These are phyloP conservation scores for Zaprionus capensis DNA, from an alignment of 1,140 invertebrate species.

Conservation along the genomic window DNA sequence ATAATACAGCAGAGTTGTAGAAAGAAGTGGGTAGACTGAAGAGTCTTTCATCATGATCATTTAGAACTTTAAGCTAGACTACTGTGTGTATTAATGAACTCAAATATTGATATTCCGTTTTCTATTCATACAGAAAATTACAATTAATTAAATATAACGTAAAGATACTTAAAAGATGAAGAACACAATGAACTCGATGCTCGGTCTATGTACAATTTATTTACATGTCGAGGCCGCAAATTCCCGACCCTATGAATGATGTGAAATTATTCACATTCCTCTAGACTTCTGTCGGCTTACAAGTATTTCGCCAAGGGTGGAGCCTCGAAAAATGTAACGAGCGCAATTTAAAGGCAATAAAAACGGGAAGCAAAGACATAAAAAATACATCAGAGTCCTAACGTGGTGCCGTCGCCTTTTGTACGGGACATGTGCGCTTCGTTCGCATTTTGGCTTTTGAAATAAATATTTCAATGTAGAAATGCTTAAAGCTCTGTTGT, in stretches of 20 bases:
- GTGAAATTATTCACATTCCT: slow-evolving; percentile 37
- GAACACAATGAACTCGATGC: slow-evolving; percentile 11
- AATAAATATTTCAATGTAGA: slow-evolving; percentile 72
- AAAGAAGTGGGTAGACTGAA: too few relatives aligned
- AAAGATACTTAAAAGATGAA: too few relatives aligned
- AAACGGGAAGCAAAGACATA: slow-evolving; percentile 66
- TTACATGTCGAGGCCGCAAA: slow-evolving; percentile 13
- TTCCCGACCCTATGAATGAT: slow-evolving; percentile 29
- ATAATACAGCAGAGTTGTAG: too few relatives aligned
- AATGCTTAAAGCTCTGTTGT: slow-evolving; percentile 59
- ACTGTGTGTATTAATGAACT: too few relatives aligned
- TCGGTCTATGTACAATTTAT: slow-evolving; percentile 4
- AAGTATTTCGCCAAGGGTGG: slow-evolving; percentile 13
- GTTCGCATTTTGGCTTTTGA: slow-evolving; percentile 50
- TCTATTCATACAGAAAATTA: too few relatives aligned
- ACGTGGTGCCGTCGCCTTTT: neutral
- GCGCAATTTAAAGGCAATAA: slow-evolving; percentile 78
- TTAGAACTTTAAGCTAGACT: too few relatives aligned
- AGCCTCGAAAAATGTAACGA: slow-evolving; percentile 54
- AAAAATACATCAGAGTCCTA: slow-evolving; percentile 72
- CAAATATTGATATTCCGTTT: too few relatives aligned
- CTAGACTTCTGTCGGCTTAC: slow-evolving; percentile 24
- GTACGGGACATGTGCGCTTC: slow-evolving; percentile 30
- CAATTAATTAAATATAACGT: too few relatives aligned
- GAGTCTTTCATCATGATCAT: too few relatives aligned